These are phyloP conservation scores for Pollicipes pollicipes DNA, from an alignment of 1,140 invertebrate genomes.

Conservation along the genomic window DNA sequence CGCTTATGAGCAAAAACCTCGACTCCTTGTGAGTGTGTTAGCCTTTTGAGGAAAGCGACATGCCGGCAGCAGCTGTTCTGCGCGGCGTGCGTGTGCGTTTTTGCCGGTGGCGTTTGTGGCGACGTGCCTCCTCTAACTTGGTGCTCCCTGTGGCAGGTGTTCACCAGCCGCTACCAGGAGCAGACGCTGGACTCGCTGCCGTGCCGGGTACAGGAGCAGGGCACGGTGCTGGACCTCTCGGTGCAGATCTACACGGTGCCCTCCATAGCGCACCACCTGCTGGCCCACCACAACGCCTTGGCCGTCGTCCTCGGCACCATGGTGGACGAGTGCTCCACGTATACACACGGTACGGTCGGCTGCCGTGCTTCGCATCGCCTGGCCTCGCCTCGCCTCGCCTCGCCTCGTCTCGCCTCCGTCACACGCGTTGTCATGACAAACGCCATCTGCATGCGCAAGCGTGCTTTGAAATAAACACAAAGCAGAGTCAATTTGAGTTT, in stretches of 20 bases:
- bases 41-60: too few relatives aligned
- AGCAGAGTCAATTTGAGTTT: too few relatives aligned
- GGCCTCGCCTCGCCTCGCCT: too few relatives aligned
- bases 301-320: conserved; percentile 74
- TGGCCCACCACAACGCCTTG: conserved; percentile 69
- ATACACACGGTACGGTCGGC: background rate
- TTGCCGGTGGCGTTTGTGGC: conserved; percentile 7
- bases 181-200: conserved; percentile 86
- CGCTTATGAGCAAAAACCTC: too few relatives aligned
- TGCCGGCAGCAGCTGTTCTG: too few relatives aligned
- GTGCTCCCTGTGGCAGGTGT: conserved; percentile 32
- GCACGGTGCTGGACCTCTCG: conserved; percentile 80
- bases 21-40: too few relatives aligned
- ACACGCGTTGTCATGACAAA: too few relatives aligned
- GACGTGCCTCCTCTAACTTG: too few relatives aligned
- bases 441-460: too few relatives aligned
- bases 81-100: background rate
- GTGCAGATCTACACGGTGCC: conserved; percentile 95
- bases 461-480: too few relatives aligned
- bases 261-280: conserved; percentile 75
- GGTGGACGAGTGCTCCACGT: conserved; percentile 45
- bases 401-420: too few relatives aligned
- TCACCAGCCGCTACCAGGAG: conserved; percentile 61
- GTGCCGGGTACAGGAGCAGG: conserved; percentile 94
- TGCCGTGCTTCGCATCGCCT: too few relatives aligned